Evolutionary conservation across 2,888 invertebrate species (phyloP), one percentile per base, ranked within the genome.

Genomic region (Folsomia candida): DNA sequence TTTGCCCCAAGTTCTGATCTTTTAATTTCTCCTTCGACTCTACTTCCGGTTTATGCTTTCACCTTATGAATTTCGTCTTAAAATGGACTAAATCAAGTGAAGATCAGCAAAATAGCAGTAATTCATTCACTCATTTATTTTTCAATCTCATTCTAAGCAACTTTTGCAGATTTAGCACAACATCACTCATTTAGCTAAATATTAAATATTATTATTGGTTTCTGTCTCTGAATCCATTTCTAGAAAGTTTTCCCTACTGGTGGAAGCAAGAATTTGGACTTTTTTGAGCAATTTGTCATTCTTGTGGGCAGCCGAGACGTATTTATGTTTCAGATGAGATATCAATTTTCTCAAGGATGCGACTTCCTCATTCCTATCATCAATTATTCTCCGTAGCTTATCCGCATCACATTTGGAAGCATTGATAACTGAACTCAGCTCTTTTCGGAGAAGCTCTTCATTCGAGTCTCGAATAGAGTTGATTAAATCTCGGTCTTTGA

Each of bases 301-400:
- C 24, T 68, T 47, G 54, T 67, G 51, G 25, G 71, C 68, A 60
- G 74, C 76, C 1, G 51, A 24, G 20, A 72, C 64, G 29, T 72
- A 74, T 64, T 73, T 74, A 24, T 70, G 68, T 20, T 72, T 76
- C 6, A 76, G 60, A 22, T 65, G 60, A n/a, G 27, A 59, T 14
- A 74, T 59, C 0, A 72, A 70, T n/a, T 71, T 63, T 25, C 72
- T 57, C 18, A 74, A 62, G 6, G 74, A 67, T 18, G 61, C 51
- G 24, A 76, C 73, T 68, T 76, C 71, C 64, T 74, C 76, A 6
- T 76, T 74, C 9, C 74, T 59, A 58, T 73, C 68, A 20, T 63
- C 51, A 11, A 76, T 58, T 1, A 67, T 20, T 24, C 62, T 26
- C 26, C 72, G 73, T 2, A 76, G 63, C 4, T 72, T 68, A 3